Percentiles rank a stretch among this genome's conserved stretches.
These are phyloP conservation scores for Lophius piscatorius DNA, from an alignment of 2,113 vertebrate species.

Conservation along the genomic window DNA sequence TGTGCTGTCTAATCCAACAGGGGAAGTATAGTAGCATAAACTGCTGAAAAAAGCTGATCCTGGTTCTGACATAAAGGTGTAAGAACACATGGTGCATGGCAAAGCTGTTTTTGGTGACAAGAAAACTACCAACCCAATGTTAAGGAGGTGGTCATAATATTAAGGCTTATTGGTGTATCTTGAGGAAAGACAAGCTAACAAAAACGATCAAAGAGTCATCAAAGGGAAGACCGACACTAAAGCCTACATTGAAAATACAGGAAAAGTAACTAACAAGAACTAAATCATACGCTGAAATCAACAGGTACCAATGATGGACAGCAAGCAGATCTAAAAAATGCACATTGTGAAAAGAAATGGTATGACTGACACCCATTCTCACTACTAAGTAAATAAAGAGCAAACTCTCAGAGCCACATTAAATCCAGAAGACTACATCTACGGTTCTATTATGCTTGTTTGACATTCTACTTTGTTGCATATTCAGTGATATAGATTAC, in stretches of 20 bases:
- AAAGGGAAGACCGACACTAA: too few species aligned
- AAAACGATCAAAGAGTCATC: too few species aligned
- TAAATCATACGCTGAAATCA: neutral
- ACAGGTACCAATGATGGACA: neutral
- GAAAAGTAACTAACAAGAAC: neutral
- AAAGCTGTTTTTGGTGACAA: too few species aligned
- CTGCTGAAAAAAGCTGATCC: too few species aligned
- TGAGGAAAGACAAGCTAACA: too few species aligned
- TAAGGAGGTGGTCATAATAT: too few species aligned
- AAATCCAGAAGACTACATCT: neutral
- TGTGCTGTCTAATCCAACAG: too few species aligned
- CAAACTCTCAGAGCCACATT: slow-evolving; percentile 1
- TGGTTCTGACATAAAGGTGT: too few species aligned
- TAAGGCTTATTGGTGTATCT: too few species aligned
- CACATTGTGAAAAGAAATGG: neutral
- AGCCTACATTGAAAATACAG: neutral
- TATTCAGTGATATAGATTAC: slow-evolving; percentile 4
- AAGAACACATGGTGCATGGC: too few species aligned
- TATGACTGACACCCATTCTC: neutral
- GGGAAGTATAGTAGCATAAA: too few species aligned
- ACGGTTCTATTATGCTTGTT: slow-evolving; percentile 13
- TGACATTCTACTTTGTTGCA: slow-evolving; percentile 13
- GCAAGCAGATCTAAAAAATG: neutral
- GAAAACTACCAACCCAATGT: too few species aligned
- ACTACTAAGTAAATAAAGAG: slow-evolving; percentile 16